These are phyloP conservation scores for Ptychoptera contaminata DNA, from an alignment of 2,888 invertebrate species.

Conservation along the genomic window DNA sequence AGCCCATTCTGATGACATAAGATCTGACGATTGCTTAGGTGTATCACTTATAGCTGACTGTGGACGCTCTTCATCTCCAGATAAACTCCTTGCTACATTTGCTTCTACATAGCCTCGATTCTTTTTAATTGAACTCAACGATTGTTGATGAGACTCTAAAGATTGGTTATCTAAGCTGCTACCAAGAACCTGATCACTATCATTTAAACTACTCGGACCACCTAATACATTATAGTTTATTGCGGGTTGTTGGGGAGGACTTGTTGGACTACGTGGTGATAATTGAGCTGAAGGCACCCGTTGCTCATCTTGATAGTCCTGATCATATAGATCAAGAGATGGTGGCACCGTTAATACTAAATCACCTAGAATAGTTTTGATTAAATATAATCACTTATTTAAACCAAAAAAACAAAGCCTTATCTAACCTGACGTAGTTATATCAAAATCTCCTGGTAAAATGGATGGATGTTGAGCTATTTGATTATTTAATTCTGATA, in stretches of 20 bases:
- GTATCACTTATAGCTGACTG: slow-evolving; percentile 52
- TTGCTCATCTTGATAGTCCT: slow-evolving; percentile 52
- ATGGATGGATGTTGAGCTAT: slow-evolving; percentile 83
- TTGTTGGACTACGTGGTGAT: slow-evolving; percentile 52
- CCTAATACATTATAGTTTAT: not conserved
- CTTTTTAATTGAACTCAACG: slow-evolving; percentile 37
- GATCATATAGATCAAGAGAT: slow-evolving; percentile 37
- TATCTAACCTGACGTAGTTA: slow-evolving; percentile 53
- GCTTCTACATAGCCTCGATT: slow-evolving; percentile 40
- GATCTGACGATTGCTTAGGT: slow-evolving; percentile 51
- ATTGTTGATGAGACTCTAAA: too few species aligned
- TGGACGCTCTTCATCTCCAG: slow-evolving; percentile 34
- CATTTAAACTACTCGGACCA: not conserved
- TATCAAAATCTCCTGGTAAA: slow-evolving; percentile 84
- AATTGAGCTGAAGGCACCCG: slow-evolving; percentile 61
- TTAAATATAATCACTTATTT: not conserved
- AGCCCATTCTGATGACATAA: slow-evolving; percentile 80
- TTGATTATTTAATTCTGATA: slow-evolving; percentile 73
- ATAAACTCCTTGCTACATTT: slow-evolving; percentile 28
- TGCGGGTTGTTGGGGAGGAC: slow-evolving; percentile 19
- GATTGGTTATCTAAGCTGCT: too few species aligned
- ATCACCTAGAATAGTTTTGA: slow-evolving; percentile 27
- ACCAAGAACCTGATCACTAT: slow-evolving; percentile 12
- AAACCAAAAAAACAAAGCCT: not conserved
- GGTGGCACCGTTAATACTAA: slow-evolving; percentile 48